Evolutionary conservation across 2,888 invertebrate species (phyloP), one percentile per base, ranked within the genome.

Genomic region (Dilophus febrilis): DNA sequence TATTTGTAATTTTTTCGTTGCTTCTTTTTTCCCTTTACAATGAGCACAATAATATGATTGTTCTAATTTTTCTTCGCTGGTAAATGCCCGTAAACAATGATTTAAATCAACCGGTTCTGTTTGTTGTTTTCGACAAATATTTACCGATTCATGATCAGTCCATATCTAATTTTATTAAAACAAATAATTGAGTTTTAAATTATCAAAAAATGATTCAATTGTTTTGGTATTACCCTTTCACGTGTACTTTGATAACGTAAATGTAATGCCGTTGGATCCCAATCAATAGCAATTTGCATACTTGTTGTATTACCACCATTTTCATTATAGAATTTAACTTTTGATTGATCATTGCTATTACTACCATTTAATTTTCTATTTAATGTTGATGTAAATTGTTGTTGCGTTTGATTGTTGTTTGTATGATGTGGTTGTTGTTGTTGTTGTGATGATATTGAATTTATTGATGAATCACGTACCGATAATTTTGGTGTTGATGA

Each of bases 181-280:
- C 51, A 10, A 40, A 40, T n/a, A 37, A n/a, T n/a, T n/a, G n/a
- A n/a, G n/a, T n/a, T n/a, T n/a, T n/a, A n/a, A n/a, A n/a, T n/a
- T n/a, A n/a, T n/a, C n/a, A n/a, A n/a, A n/a, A n/a, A n/a, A n/a
- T n/a, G n/a, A n/a, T n/a, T n/a, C n/a, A n/a, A n/a, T n/a, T n/a
- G n/a, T n/a, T n/a, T n/a, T n/a, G n/a, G n/a, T n/a, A n/a, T 46
- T 49, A 76, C 82, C 65, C 72, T 70, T 59, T 85, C 85, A 50
- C 78, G 64, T 2, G 79, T 76, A 50, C 75, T 72, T 63, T 85
- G 84, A 64, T 87, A 91, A 30, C 90, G 72, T 50, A 92, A 71
- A 64, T 92, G 91, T 50, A 91, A 67, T 35, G 91, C 90, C 0
- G 90, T 90, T 44, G 88, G 88, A 61, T 92, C 90, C 91, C 92